Evolutionary conservation across 1,140 invertebrate species (phyloP).

Genomic region (Callitettix versicolor): DNA sequence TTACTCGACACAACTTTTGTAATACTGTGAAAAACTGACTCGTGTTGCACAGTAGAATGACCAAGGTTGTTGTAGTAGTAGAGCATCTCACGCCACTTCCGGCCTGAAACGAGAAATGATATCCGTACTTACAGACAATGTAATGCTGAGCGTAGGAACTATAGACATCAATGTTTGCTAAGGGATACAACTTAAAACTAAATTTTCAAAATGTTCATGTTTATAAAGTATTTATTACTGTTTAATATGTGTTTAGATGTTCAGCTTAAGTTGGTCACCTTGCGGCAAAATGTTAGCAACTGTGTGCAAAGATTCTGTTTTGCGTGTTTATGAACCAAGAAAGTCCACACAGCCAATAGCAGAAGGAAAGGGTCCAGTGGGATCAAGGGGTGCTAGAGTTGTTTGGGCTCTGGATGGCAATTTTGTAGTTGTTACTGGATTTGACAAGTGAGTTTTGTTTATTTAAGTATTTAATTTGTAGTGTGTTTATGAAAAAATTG

Average conservation of each 20-base stretch:
- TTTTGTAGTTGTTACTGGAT: conserved; percentile 78
- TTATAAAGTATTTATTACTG: too few species aligned
- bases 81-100: too few species aligned
- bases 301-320: conserved; percentile 77
- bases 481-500: not conserved
- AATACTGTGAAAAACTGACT: too few species aligned
- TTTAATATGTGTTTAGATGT: conserved; percentile 49
- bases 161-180: too few species aligned
- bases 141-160: too few species aligned
- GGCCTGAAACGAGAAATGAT: too few species aligned
- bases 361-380: conserved; percentile 73
- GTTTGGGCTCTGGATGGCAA: conserved; percentile 78
- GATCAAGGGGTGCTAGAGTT: conserved; percentile 73
- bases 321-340: conserved; percentile 72
- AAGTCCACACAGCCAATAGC: conserved; percentile 50
- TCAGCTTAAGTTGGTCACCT: conserved; percentile 82
- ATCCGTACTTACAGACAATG: too few species aligned
- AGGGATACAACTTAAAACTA: too few species aligned
- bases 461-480: not conserved
- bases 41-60: too few species aligned
- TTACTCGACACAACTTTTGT: too few species aligned
- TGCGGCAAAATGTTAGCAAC: conserved; percentile 76
- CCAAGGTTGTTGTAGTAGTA: too few species aligned
- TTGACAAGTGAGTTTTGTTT: conserved; percentile 63
- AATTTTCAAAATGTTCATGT: too few species aligned